Evolutionary conservation across 2,113 vertebrate species (phyloP), one percentile per base, ranked within the genome.

Genomic region (Scalopus aquaticus): DNA sequence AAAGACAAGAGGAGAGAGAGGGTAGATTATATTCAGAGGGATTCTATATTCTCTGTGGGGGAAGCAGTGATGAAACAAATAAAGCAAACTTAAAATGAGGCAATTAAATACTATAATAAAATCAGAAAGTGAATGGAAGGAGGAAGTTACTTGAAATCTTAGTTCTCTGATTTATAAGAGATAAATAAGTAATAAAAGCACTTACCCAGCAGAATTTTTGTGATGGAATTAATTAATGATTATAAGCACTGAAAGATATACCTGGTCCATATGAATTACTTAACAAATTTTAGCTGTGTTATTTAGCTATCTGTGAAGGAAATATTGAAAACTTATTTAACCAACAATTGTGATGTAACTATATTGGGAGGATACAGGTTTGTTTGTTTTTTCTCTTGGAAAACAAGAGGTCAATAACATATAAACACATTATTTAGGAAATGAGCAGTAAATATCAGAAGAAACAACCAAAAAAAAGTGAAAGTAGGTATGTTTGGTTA

Each of bases 261-360:
- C 26, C 13, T 72, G 54, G 24, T 3, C 44, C 42, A 58, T 37
- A 46, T 60, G 20, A 77, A 51, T 5, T 26, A 78, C 5, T 26
- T 64, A 73, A 3, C 51, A 89, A 56, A 77, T 60, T 22, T 46
- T 17, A 49, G 73, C 37, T 79, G 11, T 39, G 35, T 58, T 56
- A 22, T 49, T 84, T 84, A 72, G 37, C 32, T 93, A 89, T 13
- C 2, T 84, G 3, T 89, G 15, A 84, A 64, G 8, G 54, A 89
- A 92, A 92, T 35, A 70, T 30, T 73, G n/a, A 74, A 79, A 65
- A n/a, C n/a, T 44, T 64, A 65, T 78, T 88, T 70, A 92, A 35
- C 24, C 24, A 70, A 64, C 76, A 77, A 35, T 32, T 74, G 49
- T 69, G 24, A 37, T 64, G 35, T 65, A 82, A 84, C 32, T 78